These are phyloP conservation scores for Ctenochaetus hawaiiensis DNA, from an alignment of 2,797 vertebrate species.

Conservation along the genomic window DNA sequence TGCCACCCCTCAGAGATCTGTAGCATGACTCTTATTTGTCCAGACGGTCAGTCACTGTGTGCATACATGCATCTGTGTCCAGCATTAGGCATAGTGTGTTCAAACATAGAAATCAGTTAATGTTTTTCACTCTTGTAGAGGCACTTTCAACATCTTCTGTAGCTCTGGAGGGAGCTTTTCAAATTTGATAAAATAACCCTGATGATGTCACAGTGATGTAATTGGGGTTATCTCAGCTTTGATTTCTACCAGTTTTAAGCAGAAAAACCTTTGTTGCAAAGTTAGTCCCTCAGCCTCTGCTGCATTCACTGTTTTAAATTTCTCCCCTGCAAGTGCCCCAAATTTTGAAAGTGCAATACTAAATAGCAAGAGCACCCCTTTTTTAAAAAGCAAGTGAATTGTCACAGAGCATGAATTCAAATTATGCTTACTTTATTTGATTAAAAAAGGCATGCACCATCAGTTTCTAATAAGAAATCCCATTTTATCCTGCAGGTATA, in stretches of 20 bases:
- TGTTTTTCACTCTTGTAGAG: background rate
- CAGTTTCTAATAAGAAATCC: constrained; percentile 18
- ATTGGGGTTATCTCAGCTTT: background rate
- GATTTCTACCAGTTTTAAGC: background rate
- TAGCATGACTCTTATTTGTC: constrained; percentile 94
- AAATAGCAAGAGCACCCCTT: background rate
- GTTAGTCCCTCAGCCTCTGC: no score
- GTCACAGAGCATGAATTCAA: background rate
- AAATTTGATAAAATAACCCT: background rate
- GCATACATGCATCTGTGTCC: constrained; percentile 19
- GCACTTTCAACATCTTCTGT: background rate
- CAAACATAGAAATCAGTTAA: no score
- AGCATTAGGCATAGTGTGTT: background rate
- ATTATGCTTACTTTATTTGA: background rate
- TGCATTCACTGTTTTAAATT: background rate
- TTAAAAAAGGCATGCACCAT: background rate
- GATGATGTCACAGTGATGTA: background rate
- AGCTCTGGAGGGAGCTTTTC: background rate
- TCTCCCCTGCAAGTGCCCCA: background rate
- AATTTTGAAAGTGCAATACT: background rate
- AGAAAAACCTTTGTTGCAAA: background rate
- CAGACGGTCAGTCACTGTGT: constrained; percentile 89
- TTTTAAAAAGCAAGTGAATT: background rate
- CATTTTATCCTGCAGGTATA: constrained; percentile 84
- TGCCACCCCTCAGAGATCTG: constrained; percentile 91